Evolutionary conservation across 2,797 vertebrate genomes (phyloP).

Genomic region (Momotus momota): DNA sequence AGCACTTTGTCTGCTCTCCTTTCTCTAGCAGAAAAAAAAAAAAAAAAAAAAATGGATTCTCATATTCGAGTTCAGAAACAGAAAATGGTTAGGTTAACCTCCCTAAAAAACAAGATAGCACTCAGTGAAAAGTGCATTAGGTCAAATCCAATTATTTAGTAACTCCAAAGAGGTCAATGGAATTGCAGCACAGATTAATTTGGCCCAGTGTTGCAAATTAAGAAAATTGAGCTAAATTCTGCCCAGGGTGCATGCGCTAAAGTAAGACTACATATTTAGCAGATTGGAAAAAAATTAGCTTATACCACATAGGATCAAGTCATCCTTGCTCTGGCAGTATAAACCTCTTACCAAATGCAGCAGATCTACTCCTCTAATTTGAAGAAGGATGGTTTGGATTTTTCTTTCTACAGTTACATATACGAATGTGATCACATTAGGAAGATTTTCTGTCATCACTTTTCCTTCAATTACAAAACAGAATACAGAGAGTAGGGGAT

Average conservation of each 20-base stretch:
- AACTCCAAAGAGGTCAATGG: neutral
- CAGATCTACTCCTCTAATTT: neutral
- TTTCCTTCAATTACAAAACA: slow-evolving; percentile 58
- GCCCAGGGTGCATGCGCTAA: neutral
- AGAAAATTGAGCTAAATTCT: slow-evolving; percentile 22
- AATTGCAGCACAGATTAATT: slow-evolving; percentile 22
- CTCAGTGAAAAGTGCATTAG: slow-evolving; percentile 5
- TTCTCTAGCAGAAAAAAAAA: neutral
- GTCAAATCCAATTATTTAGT: slow-evolving; percentile 35
- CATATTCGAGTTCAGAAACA: neutral
- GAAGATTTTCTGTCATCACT: slow-evolving; percentile 68
- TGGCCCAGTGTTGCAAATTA: neutral
- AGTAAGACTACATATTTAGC: neutral
- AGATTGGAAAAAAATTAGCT: neutral
- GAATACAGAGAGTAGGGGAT: slow-evolving; percentile 39
- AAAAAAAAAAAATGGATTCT: neutral
- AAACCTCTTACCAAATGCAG: neutral
- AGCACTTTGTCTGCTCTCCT: neutral
- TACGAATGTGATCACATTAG: slow-evolving; percentile 64
- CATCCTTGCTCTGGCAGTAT: neutral
- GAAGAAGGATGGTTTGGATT: neutral
- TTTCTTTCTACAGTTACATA: slow-evolving; percentile 25
- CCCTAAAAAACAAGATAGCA: neutral
- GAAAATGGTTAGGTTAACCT: neutral
- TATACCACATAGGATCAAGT: neutral